A percentile compares a stretch with the other conserved stretches of the same genome.
phyloP scores from a whole-genome alignment of 2,113 vertebrate species.

The Cnemophilus loriae region DNA sequence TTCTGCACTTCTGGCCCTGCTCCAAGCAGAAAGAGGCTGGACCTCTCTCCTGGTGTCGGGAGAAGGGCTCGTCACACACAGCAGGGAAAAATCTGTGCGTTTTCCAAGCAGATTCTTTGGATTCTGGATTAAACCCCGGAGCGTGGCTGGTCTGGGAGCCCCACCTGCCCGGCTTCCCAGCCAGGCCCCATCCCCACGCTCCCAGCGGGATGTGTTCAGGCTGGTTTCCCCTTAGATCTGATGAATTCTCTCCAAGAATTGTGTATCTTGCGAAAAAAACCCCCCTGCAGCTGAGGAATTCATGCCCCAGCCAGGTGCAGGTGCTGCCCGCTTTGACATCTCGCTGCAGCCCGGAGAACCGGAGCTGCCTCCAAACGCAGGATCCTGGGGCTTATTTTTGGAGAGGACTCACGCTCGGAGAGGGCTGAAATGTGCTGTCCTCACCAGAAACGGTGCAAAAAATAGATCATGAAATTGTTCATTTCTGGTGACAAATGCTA shows the following conservation, averaged over 20 bases:
- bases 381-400: not conserved
- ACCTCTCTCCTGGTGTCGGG: not conserved
- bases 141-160: not conserved
- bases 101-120: not conserved
- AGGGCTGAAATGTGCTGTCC: not conserved
- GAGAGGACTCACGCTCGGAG: not conserved
- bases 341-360: not conserved
- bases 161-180: not conserved
- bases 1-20: not conserved
- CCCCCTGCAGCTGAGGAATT: not conserved
- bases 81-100: not conserved
- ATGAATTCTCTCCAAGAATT: not conserved
- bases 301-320: not conserved
- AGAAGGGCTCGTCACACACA: not conserved
- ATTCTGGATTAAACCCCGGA: not conserved
- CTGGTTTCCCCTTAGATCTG: not conserved
- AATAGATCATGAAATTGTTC: not conserved
- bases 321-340: not conserved
- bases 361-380: not conserved
- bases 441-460: not conserved
- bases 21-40: not conserved
- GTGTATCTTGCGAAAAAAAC: fast-evolving
- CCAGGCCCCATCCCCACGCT: fast-evolving
- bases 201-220: not conserved
- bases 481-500: not conserved